phyloP scores from a whole-genome alignment of 1,140 invertebrate species.

The Lepidurus couesii region DNA sequence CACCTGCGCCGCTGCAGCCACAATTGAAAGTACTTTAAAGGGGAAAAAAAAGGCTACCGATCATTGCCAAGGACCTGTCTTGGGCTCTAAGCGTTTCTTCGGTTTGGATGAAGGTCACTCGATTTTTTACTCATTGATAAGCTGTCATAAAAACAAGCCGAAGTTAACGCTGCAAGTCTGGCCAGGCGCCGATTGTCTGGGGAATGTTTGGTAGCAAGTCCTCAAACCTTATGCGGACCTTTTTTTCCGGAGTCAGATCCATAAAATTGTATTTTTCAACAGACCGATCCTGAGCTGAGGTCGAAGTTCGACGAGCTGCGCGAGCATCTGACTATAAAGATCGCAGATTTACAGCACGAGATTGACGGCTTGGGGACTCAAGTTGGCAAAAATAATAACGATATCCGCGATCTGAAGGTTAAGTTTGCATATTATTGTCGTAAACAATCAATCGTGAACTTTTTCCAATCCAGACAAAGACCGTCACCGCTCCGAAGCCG shows the following conservation, averaged over 20 bases:
- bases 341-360: slow-evolving; percentile 21
- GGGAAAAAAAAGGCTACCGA: no score
- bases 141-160: no score
- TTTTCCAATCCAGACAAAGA: neutral
- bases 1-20: neutral
- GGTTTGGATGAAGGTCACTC: neutral
- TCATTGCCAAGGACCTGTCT: no score
- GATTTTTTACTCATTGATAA: neutral
- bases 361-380: slow-evolving; percentile 4
- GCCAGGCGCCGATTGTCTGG: no score
- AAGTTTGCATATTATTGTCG: neutral
- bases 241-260: no score
- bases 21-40: neutral
- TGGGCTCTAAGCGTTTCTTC: neutral
- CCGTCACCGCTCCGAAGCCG: neutral
- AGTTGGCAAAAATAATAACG: neutral
- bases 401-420: neutral
- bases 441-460: neutral
- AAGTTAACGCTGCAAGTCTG: no score
- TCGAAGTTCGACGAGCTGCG: neutral
- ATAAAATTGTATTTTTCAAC: neutral
- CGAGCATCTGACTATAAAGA: neutral
- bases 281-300: slow-evolving; percentile 13
- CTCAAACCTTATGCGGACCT: no score
- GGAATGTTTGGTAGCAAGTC: no score